Conservation (phyloP, 2,113 vertebrate species). For the Probosciger aterrimus region DNA sequence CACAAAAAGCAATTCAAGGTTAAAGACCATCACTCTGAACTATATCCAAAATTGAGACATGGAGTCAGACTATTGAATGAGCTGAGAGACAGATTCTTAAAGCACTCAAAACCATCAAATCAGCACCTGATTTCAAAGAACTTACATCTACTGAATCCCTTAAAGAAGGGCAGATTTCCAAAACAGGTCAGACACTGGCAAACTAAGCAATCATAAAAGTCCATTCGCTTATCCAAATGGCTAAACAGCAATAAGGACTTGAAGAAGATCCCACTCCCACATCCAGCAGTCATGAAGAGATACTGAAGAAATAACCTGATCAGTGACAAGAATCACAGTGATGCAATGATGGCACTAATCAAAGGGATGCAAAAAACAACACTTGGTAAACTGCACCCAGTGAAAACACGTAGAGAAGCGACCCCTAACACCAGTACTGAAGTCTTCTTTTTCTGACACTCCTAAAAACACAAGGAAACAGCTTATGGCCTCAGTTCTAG, state of each 20-base stretch:
- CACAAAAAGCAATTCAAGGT: not conserved
- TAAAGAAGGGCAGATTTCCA: not conserved
- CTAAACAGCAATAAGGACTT: not conserved
- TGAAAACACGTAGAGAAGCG: not conserved
- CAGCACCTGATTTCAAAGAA: constrained; percentile 13
- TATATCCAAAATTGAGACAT: not conserved
- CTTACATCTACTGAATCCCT: not conserved
- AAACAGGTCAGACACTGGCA: not conserved
- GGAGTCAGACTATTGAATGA: constrained; percentile 44
- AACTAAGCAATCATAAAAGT: not conserved
- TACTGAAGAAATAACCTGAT: not conserved
- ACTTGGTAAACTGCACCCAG: not conserved
- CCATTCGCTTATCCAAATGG: not conserved
- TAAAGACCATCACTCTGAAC: not conserved
- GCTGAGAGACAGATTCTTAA: not conserved
- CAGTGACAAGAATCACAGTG: not conserved
- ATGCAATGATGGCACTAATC: not conserved
- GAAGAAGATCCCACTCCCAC: not conserved
- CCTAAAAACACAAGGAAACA: not conserved
- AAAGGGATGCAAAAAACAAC: not conserved
- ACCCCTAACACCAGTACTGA: not conserved
- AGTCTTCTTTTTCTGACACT: not conserved
- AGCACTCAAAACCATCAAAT: not conserved
- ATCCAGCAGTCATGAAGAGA: not conserved
- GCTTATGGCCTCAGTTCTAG: not conserved